Base-by-base conservation (phyloP, 2,888 invertebrate genomes). In the Osmoderma eremita region DNA sequence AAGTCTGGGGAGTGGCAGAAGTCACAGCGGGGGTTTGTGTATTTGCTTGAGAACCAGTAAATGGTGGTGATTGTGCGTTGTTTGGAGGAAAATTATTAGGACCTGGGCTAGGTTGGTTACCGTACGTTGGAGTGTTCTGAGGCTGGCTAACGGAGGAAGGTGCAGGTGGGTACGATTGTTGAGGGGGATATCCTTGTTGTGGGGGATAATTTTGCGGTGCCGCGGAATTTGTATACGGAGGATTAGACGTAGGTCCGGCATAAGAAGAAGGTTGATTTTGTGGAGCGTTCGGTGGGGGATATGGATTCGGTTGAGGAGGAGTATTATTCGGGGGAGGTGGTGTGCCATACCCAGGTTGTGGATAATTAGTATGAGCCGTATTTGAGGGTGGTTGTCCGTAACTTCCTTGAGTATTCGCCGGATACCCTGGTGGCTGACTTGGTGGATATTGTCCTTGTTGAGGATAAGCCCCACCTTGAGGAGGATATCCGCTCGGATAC, bases 371-470 rank as follows among this genome's bases (percentile, higher is more conserved):
- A 72, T 81, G 83, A 79, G 86, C 74, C 69, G 87, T 81, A 63
- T 88, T 87, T 42, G 87, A 84, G 15, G 86, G 88, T 45, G 88
- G 88, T 68, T 88, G 88, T 0, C 88, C 88, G 80, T 88, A 88
- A 73, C 82, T 85, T 24, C 85, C 85, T 78, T 87, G 88, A 12
- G 84, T 77, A 71, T 82, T 83, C 6, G 86, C 81, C 8, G 90
- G 88, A 66, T 90, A 90, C 0, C 87, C 88, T 73, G 90, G 90
- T 30, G 88, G 88, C 80, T 88, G 90, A 71, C 88, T 89, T 24
- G 90, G 88, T 45, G 88, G 86, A 76, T 89, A 89, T 68, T 85
- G 85, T 65, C 84, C 86, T 58, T 89, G 89, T 63, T 89, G 89
- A 12, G 89, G 89, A 81, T 90, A 90, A 36, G 83, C 84, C 30